Evolutionary conservation across 2,888 invertebrate species (phyloP).

Genomic region (Caenorhabditis uteleia): DNA sequence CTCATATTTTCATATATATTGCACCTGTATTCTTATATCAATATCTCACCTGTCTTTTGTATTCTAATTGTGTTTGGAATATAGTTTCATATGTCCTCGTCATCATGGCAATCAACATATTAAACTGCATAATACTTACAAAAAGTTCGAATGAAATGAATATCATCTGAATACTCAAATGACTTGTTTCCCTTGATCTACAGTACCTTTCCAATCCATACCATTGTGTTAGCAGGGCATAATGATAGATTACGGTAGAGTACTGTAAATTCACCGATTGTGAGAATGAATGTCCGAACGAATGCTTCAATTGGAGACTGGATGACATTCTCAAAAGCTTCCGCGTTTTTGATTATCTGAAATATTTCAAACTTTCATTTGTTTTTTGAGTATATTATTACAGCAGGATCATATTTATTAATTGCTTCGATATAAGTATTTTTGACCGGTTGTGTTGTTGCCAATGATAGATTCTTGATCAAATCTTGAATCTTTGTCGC

Average conservation of each 20-base stretch:
- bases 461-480: constrained; percentile 6
- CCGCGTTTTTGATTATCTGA: constrained; percentile 29
- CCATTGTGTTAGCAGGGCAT: constrained; percentile 43
- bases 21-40: neutral
- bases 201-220: constrained; percentile 47
- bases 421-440: neutral
- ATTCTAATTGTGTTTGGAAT: constrained; percentile 93
- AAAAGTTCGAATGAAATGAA: constrained; percentile 98
- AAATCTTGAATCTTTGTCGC: constrained; percentile 21
- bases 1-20: neutral
- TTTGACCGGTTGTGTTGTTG: neutral
- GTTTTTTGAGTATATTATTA: neutral
- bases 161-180: constrained; percentile 72
- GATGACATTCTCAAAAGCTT: constrained; percentile 35
- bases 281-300: constrained; percentile 97
- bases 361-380: neutral
- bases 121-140: constrained; percentile 90
- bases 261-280: constrained; percentile 77
- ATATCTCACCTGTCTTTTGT: constrained; percentile 76
- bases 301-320: constrained; percentile 43
- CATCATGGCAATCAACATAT: constrained; percentile 99
- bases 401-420: constrained; percentile 8
- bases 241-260: constrained; percentile 48
- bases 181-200: neutral
- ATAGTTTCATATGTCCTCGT: constrained; percentile 91